Base-by-base conservation (phyloP, 2,113 vertebrate species). In the Odocoileus virginianus region DNA sequence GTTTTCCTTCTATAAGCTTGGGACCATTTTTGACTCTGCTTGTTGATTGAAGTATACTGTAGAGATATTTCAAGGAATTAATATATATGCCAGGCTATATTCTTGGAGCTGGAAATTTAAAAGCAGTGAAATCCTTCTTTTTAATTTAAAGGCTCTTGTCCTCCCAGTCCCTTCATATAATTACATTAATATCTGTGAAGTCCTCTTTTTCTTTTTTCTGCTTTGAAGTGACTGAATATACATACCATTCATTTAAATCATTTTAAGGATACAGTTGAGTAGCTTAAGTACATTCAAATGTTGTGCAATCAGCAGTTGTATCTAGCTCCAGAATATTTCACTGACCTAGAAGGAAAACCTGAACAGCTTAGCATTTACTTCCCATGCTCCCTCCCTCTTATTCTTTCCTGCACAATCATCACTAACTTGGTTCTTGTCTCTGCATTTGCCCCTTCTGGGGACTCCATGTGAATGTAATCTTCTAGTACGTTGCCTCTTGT, bases 351-450 rank as follows among this genome's bases (percentile, higher is more conserved):
- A 50, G n/a, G 67, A 60, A 93, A 60, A 3, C 2, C 4, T 76
- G 21, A 13, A 84, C 17, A 60, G 13, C 7, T 19, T 58, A 36
- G 15, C 11, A 50, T 0, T 74, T 17, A 43, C 12, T 61, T 54
- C 6, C 7, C 11, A 14, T 25, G 2, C 7, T 7, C 4, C 2
- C 13, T 85, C 23, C 30, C 14, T 17, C 1, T 57, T 47, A 27
- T 7, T 19, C 17, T 57, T 52, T 45, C 14, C 17, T 74, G 33
- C 21, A 36, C 13, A 78, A 15, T 28, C 55, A 50, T 43, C 52
- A 36, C 7, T 86, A 76, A 57, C n/a, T 23, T 67, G 91, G 27
- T 33, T 60, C 23, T 33, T 21, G 9, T 52, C 25, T 60, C 40
- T 16, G 12, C 6, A 12, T 71, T 43, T 55, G 36, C n/a, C 8